Evolutionary conservation across 2,888 invertebrate species (phyloP).

Genomic region (Oligia strigilis): DNA sequence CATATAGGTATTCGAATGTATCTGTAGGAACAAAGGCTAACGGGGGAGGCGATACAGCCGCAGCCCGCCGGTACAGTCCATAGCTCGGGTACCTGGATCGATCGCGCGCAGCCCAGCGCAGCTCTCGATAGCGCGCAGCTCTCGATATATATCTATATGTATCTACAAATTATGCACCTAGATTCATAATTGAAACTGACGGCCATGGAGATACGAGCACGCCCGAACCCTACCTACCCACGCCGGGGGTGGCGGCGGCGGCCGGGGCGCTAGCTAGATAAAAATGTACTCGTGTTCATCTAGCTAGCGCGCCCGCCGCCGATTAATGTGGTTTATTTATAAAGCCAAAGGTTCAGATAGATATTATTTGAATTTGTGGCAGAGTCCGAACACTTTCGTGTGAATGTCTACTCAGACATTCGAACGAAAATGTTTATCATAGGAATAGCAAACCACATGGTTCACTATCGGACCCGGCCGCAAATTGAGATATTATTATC

Average conservation of each 20-base stretch:
- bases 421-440: neutral
- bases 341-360: constrained; percentile 18
- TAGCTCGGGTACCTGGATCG: constrained; percentile 34
- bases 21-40: constrained; percentile 5
- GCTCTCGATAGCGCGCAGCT: neutral
- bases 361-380: neutral
- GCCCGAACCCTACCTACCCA: neutral
- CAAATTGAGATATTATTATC: neutral
- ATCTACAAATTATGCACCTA: constrained; percentile 34
- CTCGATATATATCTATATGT: neutral
- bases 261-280: neutral
- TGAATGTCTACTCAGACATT: neutral
- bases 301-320: neutral
- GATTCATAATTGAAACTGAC: constrained; percentile 21
- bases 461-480: neutral
- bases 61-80: constrained; percentile 4
- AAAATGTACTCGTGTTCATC: neutral
- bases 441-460: constrained; percentile 16
- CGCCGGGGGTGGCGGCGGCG: neutral
- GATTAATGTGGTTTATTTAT: constrained; percentile 8
- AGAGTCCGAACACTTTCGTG: neutral
- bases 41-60: neutral
- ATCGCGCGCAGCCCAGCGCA: constrained; percentile 35
- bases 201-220: neutral
- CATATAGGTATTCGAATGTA: constrained; percentile 12